Evolutionary conservation across 1,140 invertebrate genomes (phyloP).

Genomic region (Sipha flava): DNA sequence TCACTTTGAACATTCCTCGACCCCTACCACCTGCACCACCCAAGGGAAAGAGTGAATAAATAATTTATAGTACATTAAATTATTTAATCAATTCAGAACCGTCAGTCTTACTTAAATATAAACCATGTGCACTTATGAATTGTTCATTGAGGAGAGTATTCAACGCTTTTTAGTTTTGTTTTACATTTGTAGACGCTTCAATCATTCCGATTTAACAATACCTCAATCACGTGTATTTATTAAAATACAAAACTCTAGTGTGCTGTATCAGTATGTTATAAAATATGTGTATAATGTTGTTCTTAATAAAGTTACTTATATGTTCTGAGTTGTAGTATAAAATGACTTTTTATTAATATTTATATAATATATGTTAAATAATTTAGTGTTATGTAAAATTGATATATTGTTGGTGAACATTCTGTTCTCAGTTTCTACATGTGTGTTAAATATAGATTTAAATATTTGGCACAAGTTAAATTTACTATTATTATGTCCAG

Average conservation of each 20-base stretch:
- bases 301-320: conserved; percentile 3
- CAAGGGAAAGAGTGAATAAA: conserved; percentile 46
- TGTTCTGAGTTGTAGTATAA: not conserved
- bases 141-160: not conserved
- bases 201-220: conserved; percentile 8
- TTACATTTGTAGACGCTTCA: not conserved
- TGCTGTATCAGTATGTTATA: not conserved
- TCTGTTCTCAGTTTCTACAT: not conserved
- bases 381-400: not conserved
- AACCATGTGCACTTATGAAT: not conserved
- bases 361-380: not conserved
- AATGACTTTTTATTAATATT: not conserved
- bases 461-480: not conserved
- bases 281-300: not conserved
- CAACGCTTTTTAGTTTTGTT: not conserved
- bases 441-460: not conserved
- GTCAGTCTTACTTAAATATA: not conserved
- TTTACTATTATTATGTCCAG: not conserved
- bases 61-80: not conserved
- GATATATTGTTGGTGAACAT: no score
- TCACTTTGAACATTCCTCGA: conserved; percentile 57
- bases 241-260: not conserved
- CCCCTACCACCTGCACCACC: conserved; percentile 98
- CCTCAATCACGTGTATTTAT: not conserved
- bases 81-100: conserved; percentile 7